Conservation (phyloP, 2,113 vertebrate species). For the Gymnobelideus leadbeateri region DNA sequence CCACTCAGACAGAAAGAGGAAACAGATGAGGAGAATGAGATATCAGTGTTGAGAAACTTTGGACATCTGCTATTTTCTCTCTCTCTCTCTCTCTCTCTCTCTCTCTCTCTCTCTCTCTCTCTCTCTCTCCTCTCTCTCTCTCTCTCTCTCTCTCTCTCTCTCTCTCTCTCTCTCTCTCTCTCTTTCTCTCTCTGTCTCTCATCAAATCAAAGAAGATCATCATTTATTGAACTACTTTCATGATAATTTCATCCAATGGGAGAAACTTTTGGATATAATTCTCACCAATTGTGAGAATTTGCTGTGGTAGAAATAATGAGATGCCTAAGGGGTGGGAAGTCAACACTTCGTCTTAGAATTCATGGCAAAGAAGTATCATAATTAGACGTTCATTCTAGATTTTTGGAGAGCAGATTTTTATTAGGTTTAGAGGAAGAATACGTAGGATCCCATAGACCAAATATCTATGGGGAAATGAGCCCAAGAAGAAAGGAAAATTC, state of each 20-base stretch:
- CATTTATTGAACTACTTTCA: neutral
- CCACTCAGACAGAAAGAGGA: neutral
- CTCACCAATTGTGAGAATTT: neutral
- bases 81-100: neutral
- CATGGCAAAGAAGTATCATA: neutral
- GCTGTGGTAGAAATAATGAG: neutral
- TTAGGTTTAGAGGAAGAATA: neutral
- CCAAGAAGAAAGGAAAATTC: neutral
- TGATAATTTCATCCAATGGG: neutral
- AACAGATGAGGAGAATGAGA: neutral
- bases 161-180: too few species aligned
- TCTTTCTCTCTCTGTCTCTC: too few species aligned
- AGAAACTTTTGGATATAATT: neutral
- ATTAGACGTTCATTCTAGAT: neutral
- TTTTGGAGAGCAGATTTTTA: neutral
- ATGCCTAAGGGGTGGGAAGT: neutral
- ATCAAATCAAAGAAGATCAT: neutral
- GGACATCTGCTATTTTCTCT: neutral
- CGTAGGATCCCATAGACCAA: neutral
- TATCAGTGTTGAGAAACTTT: neutral
- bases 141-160: too few species aligned
- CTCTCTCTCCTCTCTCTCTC: too few species aligned
- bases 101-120: too few species aligned
- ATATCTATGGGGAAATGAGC: neutral
- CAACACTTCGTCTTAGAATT: neutral